These are phyloP conservation scores for Aplidium turbinatum DNA, from an alignment of 23 tunicate genomes.

Conservation along the genomic window DNA sequence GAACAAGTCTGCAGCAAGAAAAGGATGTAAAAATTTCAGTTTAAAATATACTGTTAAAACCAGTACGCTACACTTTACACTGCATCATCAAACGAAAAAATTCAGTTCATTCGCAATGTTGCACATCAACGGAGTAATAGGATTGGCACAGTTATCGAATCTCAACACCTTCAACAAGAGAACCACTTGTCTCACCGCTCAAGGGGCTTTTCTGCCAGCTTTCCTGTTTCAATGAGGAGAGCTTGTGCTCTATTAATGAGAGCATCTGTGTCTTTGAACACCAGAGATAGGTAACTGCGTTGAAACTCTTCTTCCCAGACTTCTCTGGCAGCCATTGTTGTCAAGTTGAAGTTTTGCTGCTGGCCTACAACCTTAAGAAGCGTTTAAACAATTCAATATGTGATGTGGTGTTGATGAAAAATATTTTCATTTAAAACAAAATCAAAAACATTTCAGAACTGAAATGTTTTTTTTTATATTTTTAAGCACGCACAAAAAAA, in stretches of 20 bases:
- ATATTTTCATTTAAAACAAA: too few relatives aligned
- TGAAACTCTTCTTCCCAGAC: slow-evolving; percentile 64
- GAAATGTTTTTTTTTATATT: too few relatives aligned
- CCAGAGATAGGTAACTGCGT: slow-evolving; percentile 30
- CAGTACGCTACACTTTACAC: too few relatives aligned
- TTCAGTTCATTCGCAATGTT: too few relatives aligned
- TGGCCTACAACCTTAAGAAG: neutral
- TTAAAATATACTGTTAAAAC: neutral
- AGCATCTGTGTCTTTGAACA: slow-evolving; percentile 38
- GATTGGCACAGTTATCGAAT: slow-evolving; percentile 8
- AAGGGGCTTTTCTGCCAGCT: slow-evolving; percentile 39
- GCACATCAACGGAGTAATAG: slow-evolving; percentile 19
- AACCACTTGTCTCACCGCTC: slow-evolving; percentile 46
- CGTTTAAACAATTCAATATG: too few relatives aligned
- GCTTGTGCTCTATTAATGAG: slow-evolving; percentile 24
- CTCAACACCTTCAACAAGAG: too few relatives aligned
- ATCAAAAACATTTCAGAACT: too few relatives aligned
- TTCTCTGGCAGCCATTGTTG: slow-evolving; percentile 25
- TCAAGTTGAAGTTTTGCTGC: slow-evolving; percentile 3
- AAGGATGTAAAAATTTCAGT: too few relatives aligned
- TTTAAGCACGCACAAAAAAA: too few relatives aligned
- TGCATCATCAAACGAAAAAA: too few relatives aligned
- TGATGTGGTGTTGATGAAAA: too few relatives aligned
- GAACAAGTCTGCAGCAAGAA: slow-evolving; percentile 17
- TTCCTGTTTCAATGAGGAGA: slow-evolving; percentile 34